A percentile compares a stretch with the other conserved stretches of the same genome.
These are phyloP conservation scores for Scomberomorus guttatus DNA, from an alignment of 2,797 vertebrate species.

Conservation along the genomic window DNA sequence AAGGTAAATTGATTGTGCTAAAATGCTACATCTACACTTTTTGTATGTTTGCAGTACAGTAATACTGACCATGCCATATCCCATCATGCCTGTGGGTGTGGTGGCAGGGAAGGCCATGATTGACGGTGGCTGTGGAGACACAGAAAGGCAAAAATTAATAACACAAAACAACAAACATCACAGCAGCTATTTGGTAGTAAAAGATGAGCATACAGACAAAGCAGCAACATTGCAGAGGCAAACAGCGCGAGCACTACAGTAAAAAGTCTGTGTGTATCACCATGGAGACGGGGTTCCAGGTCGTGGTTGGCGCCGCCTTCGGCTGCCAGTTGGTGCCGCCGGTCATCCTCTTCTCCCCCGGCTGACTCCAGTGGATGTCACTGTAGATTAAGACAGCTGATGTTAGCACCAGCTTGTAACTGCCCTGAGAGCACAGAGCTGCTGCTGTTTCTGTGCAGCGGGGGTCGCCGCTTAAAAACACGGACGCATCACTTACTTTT, in stretches of 20 bases:
- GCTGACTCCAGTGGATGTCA: slow-evolving; percentile 99
- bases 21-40: background rate
- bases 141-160: slow-evolving; percentile 45
- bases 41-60: background rate
- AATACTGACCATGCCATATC: slow-evolving; percentile 93
- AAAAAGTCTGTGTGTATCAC: slow-evolving; percentile 80
- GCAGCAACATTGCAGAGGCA: background rate
- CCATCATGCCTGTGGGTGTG: slow-evolving; percentile 98
- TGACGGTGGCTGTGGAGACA: slow-evolving; percentile 89
- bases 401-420: slow-evolving; percentile 58
- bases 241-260: slow-evolving; percentile 6
- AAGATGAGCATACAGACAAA: background rate
- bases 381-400: slow-evolving; percentile 85
- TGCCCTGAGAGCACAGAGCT: slow-evolving; percentile 51
- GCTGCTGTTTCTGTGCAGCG: slow-evolving; percentile 2
- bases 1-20: background rate
- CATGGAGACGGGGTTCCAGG: slow-evolving; percentile 98
- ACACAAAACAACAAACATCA: background rate
- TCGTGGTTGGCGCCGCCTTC: slow-evolving; percentile 95
- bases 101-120: slow-evolving; percentile 99
- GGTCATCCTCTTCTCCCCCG: slow-evolving; percentile 98
- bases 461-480: background rate
- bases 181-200: background rate
- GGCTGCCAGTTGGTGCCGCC: slow-evolving; percentile 99
- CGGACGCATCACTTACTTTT: slow-evolving; percentile 90